Base-by-base conservation (phyloP, 1,140 invertebrate genomes). In the Ips typographus region DNA sequence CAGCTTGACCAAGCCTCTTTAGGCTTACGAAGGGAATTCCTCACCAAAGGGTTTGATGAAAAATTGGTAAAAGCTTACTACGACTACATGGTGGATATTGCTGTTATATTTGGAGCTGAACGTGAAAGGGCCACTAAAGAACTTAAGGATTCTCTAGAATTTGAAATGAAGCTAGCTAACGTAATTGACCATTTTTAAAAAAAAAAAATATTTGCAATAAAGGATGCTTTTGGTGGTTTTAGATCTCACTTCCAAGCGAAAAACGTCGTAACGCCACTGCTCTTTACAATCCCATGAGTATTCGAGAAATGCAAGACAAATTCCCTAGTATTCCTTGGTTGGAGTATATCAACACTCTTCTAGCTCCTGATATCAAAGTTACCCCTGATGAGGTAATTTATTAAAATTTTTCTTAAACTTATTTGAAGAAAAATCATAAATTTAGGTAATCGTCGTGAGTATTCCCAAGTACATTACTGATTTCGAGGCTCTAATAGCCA, bases 141-240 rank as follows among this genome's bases (percentile, higher is more conserved):
- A 76, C 84, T 98, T 49, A 85, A 84, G 37, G 89, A 94, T 58
- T 93, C 95, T 0, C 83, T 99, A 1, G 82, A 92, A 22, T 98
- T 99, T 76, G 96, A 99, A 85, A 94, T 94, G 8, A 85, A 89
- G 71, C 83, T 99, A 47, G 95, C 95, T n/a, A 96, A 96, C 78
- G 94, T 95, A 85, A 89, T 37, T 55, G 52, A 55, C 52, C n/a
- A 55, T 55, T 5, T 6, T 22, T 22, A 42, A 40, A 8, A 40
- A 41, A 59, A 40, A 22, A 22, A 22, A 22, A 22, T 22, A 22
- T 22, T 22, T 22, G 8, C 57, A 59, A 40, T 22, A 41, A 6
- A 37, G 4, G 38, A n/a, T 56, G 6, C 38, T 37, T 49, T 49
- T 49, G 22, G 38, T 22, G 1, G 8, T 74, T 75, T 7, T 73